These are phyloP conservation scores for Montifringilla adamsi DNA, from an alignment of 2,113 vertebrate species.

Conservation along the genomic window DNA sequence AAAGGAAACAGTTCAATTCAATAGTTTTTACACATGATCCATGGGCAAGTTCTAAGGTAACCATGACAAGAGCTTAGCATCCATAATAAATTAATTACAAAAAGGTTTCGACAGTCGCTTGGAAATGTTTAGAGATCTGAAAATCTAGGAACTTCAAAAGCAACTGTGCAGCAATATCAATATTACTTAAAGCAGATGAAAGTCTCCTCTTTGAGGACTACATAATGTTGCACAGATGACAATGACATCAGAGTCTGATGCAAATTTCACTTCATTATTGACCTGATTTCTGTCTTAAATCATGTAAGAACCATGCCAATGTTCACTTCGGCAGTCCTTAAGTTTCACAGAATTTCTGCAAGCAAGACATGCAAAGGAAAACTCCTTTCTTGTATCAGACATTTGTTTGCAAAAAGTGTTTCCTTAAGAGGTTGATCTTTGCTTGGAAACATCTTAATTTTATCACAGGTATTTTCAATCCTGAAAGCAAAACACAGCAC, in stretches of 20 bases:
- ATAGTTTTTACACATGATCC: not conserved
- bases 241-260: not conserved
- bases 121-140: not conserved
- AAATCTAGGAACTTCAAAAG: not conserved
- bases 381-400: not conserved
- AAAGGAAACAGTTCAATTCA: not conserved
- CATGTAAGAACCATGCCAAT: not conserved
- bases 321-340: not conserved
- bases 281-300: not conserved
- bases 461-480: not conserved
- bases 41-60: not conserved
- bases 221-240: not conserved
- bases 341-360: not conserved
- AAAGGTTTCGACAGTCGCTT: not conserved
- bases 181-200: not conserved
- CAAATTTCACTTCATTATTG: not conserved
- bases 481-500: not conserved
- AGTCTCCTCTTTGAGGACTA: not conserved
- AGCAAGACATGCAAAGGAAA: not conserved
- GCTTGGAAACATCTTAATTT: not conserved
- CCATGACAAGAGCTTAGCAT: not conserved
- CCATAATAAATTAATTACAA: not conserved
- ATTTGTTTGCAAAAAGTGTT: not conserved
- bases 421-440: not conserved
- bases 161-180: not conserved